Percentiles rank a stretch among this genome's conserved stretches.
Evolutionary conservation across 2,113 vertebrate genomes (phyloP).

Genomic region (Numida meleagris): DNA sequence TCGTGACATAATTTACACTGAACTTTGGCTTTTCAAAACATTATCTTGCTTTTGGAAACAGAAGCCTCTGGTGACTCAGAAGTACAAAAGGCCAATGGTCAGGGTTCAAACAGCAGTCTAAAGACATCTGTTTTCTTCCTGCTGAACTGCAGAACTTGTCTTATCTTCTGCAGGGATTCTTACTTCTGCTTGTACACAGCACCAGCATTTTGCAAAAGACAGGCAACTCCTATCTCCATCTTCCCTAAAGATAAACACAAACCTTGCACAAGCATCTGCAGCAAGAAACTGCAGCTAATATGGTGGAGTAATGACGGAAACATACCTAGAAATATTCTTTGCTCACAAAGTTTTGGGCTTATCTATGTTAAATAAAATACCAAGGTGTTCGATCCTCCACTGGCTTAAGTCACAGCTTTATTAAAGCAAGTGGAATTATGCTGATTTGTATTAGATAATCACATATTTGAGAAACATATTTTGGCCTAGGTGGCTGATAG

Average conservation of each 20-base stretch:
- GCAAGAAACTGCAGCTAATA: not conserved
- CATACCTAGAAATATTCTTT: not conserved
- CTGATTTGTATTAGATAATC: not conserved
- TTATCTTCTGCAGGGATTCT: not conserved
- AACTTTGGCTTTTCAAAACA: not conserved
- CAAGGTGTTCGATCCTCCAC: not conserved
- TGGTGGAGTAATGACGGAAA: not conserved
- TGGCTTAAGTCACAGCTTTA: not conserved
- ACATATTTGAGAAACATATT: not conserved
- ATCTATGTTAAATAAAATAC: not conserved
- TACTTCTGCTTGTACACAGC: accelerated
- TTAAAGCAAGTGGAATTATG: not conserved
- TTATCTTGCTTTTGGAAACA: not conserved
- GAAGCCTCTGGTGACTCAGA: slow-evolving; percentile 1
- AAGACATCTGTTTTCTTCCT: not conserved
- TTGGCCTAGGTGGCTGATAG: not conserved
- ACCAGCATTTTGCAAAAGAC: not conserved
- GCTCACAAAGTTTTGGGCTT: not conserved
- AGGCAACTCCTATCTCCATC: not conserved
- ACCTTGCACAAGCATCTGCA: slow-evolving; percentile 13
- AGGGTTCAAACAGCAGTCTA: not conserved
- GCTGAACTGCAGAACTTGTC: not conserved
- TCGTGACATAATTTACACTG: not conserved
- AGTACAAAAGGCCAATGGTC: not conserved
- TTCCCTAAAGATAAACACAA: not conserved